phyloP scores from a whole-genome alignment of 2,888 invertebrate genomes.

The Agonopterix alstromeriana region DNA sequence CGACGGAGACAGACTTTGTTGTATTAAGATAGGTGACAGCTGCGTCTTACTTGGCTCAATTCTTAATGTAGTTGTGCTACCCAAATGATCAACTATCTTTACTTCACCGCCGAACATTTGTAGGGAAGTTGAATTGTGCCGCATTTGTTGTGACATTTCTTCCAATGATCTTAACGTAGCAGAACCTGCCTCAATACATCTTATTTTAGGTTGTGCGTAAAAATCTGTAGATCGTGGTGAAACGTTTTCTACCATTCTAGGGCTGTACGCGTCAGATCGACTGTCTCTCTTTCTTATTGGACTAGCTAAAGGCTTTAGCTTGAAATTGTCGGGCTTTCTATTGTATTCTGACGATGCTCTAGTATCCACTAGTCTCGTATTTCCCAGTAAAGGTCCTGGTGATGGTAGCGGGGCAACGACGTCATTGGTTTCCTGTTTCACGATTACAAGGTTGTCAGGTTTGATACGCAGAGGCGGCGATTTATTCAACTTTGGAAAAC shows the following conservation, averaged over 20 bases:
- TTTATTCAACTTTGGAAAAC: constrained; percentile 47
- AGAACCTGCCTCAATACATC: constrained; percentile 65
- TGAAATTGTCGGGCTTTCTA: constrained; percentile 50
- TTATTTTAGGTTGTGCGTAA: constrained; percentile 67
- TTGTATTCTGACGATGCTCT: constrained; percentile 58
- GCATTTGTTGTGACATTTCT: constrained; percentile 75
- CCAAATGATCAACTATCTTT: constrained; percentile 82
- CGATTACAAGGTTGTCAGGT: constrained; percentile 75
- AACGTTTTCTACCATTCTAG: constrained; percentile 55
- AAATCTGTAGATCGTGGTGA: constrained; percentile 58
- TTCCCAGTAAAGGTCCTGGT: constrained; percentile 89
- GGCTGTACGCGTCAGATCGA: constrained; percentile 56
- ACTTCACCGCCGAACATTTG: constrained; percentile 89
- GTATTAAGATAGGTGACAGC: constrained; percentile 74
- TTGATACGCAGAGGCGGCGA: constrained; percentile 57
- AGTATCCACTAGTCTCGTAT: constrained; percentile 86
- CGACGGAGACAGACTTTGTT: constrained; percentile 66
- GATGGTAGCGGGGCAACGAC: constrained; percentile 83
- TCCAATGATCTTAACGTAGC: constrained; percentile 72
- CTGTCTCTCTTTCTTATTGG: constrained; percentile 61
- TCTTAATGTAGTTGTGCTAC: constrained; percentile 81
- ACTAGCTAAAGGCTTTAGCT: constrained; percentile 49
- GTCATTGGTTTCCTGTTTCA: constrained; percentile 64
- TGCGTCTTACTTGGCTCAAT: constrained; percentile 80
- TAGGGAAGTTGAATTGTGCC: constrained; percentile 69